Conservation (phyloP, 2,113 vertebrate genomes). For the Cyprinodon brontotheroides region DNA sequence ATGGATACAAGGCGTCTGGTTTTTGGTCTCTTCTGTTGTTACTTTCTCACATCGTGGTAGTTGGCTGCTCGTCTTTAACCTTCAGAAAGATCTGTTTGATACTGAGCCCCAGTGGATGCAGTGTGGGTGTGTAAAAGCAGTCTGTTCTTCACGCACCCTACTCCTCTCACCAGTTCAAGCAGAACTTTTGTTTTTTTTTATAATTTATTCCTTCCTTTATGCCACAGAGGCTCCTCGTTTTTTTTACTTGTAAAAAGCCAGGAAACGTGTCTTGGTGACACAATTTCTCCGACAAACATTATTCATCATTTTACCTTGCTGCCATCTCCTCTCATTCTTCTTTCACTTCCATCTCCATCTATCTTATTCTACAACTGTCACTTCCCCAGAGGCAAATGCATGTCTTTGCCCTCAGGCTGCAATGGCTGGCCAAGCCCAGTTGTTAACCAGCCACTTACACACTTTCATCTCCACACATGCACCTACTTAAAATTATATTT, state of each 20-base stretch:
- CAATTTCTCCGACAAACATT: not conserved
- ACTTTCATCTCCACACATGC: constrained; percentile 19
- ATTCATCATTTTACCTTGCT: not conserved
- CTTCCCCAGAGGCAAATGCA: not conserved
- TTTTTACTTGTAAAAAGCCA: not conserved
- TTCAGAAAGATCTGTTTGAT: not conserved
- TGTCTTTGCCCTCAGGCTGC: not conserved
- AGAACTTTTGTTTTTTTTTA: not conserved
- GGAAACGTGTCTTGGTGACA: not conserved
- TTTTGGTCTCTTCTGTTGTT: not conserved
- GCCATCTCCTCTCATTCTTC: not conserved
- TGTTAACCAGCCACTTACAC: constrained; percentile 22
- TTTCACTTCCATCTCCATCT: not conserved
- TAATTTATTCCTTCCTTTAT: not conserved
- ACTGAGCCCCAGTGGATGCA: not conserved
- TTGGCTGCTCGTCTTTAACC: constrained; percentile 3
- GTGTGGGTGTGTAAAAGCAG: not conserved
- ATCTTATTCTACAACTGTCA: constrained; percentile 11
- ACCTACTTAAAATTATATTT: constrained; percentile 14
- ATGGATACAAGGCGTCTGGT: not conserved
- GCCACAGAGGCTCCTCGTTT: not conserved
- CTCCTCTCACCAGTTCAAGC: not conserved
- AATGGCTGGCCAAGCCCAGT: not conserved
- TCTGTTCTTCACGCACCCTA: not conserved
- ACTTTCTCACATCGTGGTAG: constrained; percentile 1